Percentiles rank a stretch among this genome's conserved stretches.
phyloP scores from a whole-genome alignment of 2,888 invertebrate genomes.

The Hanleya hanleyi region DNA sequence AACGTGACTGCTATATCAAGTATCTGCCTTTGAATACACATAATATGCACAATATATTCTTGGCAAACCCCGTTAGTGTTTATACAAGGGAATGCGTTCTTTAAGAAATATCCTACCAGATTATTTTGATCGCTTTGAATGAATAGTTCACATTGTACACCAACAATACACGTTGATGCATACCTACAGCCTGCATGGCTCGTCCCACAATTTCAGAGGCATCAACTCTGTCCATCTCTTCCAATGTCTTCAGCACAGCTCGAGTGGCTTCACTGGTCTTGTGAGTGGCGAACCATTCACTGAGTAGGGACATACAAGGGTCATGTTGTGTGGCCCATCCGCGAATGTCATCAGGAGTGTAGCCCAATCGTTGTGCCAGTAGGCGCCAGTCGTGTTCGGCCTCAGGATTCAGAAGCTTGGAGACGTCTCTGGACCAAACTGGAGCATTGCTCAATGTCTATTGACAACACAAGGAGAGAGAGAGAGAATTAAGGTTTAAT shows the following conservation, averaged over 20 bases:
- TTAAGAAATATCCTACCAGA: too few relatives aligned
- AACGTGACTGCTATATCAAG: too few relatives aligned
- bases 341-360: conserved; percentile 65
- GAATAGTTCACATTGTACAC: too few relatives aligned
- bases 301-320: conserved; percentile 68
- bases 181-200: conserved; percentile 63
- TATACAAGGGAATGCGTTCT: too few relatives aligned
- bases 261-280: conserved; percentile 64
- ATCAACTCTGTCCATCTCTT: conserved; percentile 67
- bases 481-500: too few relatives aligned
- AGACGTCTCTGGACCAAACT: conserved; percentile 66
- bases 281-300: conserved; percentile 70
- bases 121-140: too few relatives aligned
- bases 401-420: conserved; percentile 62
- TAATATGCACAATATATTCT: too few relatives aligned
- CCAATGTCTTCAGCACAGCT: conserved; percentile 60
- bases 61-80: too few relatives aligned
- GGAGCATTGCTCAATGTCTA: conserved; percentile 71
- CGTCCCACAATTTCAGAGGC: conserved; percentile 65
- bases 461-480: too few relatives aligned
- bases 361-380: conserved; percentile 64
- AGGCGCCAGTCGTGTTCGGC: conserved; percentile 68
- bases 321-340: conserved; percentile 67
- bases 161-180: conserved; percentile 14
- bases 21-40: too few relatives aligned